Conservation (phyloP, 2,888 invertebrate species). For the Alviniconcha strummeri region DNA sequence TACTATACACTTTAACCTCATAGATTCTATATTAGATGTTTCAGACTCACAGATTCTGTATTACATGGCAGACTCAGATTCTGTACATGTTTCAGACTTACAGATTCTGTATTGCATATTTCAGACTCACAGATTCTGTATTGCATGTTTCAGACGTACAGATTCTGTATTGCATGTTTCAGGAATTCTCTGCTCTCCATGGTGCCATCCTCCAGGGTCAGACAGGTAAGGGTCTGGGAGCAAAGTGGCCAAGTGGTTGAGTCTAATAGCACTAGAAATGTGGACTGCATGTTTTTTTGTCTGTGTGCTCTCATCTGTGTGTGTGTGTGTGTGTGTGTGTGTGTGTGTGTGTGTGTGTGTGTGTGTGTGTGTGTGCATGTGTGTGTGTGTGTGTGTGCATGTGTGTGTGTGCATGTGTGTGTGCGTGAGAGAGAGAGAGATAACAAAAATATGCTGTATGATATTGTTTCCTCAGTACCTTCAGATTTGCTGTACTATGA, state of each 20-base stretch:
- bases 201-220: constrained; percentile 88
- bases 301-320: neutral
- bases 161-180: constrained; percentile 33
- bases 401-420: neutral
- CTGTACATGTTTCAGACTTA: no score
- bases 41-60: no score
- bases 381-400: neutral
- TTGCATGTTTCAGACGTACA: no score
- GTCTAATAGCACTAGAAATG: no score
- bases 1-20: no score
- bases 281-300: neutral
- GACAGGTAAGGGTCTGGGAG: constrained; percentile 74
- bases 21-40: no score
- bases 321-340: neutral
- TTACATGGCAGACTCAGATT: no score
- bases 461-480: neutral
- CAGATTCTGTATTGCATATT: no score
- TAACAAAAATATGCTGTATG: neutral
- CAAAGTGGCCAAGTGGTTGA: no score
- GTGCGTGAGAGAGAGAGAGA: neutral
- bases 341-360: neutral
- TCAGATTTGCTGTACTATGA: no score
- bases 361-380: neutral
- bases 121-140: no score
- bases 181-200: constrained; percentile 89